A percentile compares a stretch with the other conserved stretches of the same genome.
phyloP scores from a whole-genome alignment of 1,140 invertebrate species.

The Chelonus insularis region DNA sequence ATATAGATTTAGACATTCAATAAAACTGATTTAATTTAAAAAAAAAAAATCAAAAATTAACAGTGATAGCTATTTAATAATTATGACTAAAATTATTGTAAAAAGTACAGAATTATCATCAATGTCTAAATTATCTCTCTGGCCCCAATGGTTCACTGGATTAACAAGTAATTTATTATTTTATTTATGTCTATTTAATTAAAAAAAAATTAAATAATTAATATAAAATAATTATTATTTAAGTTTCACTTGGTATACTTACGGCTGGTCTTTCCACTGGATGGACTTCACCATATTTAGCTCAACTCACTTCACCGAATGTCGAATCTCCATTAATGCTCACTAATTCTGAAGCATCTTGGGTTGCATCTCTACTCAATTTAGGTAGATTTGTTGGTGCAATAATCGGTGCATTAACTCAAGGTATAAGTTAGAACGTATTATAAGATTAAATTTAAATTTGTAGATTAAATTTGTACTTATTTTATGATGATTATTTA shows the following conservation, averaged over 20 bases:
- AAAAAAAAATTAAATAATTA: not conserved
- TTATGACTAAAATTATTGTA: constrained; percentile 5
- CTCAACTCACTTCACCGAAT: constrained; percentile 46
- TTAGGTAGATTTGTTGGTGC: constrained; percentile 51
- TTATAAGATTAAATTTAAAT: no score
- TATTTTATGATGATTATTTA: no score
- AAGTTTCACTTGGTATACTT: constrained; percentile 49
- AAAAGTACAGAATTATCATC: not conserved
- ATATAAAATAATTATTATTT: not conserved
- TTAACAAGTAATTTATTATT: constrained; percentile 32
- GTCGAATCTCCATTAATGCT: constrained; percentile 37
- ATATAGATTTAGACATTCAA: no score
- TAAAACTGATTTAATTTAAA: no score
- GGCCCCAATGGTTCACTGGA: constrained; percentile 43
- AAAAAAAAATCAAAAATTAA: no score
- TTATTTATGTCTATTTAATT: no score
- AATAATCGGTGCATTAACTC: constrained; percentile 42
- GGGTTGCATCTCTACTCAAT: constrained; percentile 53
- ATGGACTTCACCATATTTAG: constrained; percentile 57
- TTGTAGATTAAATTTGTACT: no score
- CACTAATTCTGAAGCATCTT: constrained; percentile 48
- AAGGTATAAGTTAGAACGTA: no score
- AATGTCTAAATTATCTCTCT: constrained; percentile 27
- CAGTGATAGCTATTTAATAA: not conserved
- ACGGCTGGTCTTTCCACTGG: constrained; percentile 49